A percentile compares a stretch with the other conserved stretches of the same genome.
These are phyloP conservation scores for Macquaria australasica DNA, from an alignment of 2,113 vertebrate genomes.

Conservation along the genomic window DNA sequence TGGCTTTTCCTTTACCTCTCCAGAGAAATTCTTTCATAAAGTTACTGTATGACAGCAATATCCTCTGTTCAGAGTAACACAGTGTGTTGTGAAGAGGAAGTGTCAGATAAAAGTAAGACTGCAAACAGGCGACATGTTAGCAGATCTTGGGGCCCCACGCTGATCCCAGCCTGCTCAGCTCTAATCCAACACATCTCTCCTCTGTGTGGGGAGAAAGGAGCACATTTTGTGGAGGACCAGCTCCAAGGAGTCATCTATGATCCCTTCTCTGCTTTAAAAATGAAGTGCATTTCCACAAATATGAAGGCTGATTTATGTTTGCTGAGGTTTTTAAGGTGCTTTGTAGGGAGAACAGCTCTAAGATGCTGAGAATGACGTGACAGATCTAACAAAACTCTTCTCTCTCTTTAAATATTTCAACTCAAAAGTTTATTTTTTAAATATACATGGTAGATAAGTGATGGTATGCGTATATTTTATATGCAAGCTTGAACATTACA, in stretches of 20 bases:
- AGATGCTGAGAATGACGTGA: not conserved
- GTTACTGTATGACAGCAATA: conserved; percentile 53
- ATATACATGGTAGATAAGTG: not conserved
- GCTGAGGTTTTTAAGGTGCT: not conserved
- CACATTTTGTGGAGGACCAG: not conserved
- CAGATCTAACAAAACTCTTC: not conserved
- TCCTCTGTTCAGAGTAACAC: conserved; percentile 36
- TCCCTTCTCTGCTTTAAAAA: conserved; percentile 15
- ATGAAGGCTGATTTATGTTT: not conserved
- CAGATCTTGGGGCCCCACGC: conserved; percentile 10
- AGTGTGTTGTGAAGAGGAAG: conserved; percentile 52
- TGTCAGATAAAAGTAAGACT: conserved; percentile 55
- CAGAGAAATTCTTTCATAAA: conserved; percentile 19
- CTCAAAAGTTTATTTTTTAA: not conserved
- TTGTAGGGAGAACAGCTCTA: not conserved
- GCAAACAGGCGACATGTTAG: conserved; percentile 35
- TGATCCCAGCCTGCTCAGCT: conserved; percentile 5
- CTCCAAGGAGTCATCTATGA: not conserved
- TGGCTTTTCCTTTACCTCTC: conserved; percentile 23
- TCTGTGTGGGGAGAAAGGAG: conserved; percentile 14
- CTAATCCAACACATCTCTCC: conserved; percentile 49
- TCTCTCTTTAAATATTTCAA: not conserved
- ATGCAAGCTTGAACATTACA: not conserved
- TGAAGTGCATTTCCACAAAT: not conserved
- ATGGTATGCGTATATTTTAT: not conserved